Conservation (phyloP, 2,113 vertebrate species). For the Pseudopodoces humilis region DNA sequence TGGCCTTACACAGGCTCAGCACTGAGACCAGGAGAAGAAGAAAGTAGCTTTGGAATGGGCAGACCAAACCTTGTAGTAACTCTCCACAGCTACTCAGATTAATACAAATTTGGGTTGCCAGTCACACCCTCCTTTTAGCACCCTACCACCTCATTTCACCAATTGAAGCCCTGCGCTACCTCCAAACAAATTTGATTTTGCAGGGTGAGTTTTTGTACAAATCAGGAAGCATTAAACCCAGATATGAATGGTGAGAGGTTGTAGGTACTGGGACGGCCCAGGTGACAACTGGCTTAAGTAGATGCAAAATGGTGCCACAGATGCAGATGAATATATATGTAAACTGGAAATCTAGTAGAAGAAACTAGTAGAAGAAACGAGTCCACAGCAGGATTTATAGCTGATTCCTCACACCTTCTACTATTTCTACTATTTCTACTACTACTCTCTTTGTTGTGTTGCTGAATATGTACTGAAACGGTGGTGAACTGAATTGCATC, state of each 20-base stretch:
- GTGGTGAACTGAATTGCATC: neutral
- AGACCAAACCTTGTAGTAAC: neutral
- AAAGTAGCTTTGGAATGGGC: neutral
- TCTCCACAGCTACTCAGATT: neutral
- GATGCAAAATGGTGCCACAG: neutral
- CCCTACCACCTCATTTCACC: neutral
- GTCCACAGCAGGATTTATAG: neutral
- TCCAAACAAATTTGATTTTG: neutral
- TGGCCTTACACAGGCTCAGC: neutral
- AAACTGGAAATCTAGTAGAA: neutral
- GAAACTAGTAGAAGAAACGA: neutral
- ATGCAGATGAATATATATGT: neutral
- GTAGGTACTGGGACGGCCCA: neutral
- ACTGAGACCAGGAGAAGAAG: neutral
- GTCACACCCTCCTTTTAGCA: neutral
- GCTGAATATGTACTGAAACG: neutral
- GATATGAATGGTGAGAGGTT: neutral
- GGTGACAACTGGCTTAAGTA: neutral
- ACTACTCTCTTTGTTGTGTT: neutral
- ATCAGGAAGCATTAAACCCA: neutral
- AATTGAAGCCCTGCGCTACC: neutral
- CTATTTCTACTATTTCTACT: neutral
- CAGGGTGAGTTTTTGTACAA: neutral
- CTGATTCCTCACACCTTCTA: neutral
- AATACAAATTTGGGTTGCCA: neutral